These are phyloP conservation scores for Nothoprocta perdicaria DNA, from an alignment of 2,113 vertebrate species.

Conservation along the genomic window DNA sequence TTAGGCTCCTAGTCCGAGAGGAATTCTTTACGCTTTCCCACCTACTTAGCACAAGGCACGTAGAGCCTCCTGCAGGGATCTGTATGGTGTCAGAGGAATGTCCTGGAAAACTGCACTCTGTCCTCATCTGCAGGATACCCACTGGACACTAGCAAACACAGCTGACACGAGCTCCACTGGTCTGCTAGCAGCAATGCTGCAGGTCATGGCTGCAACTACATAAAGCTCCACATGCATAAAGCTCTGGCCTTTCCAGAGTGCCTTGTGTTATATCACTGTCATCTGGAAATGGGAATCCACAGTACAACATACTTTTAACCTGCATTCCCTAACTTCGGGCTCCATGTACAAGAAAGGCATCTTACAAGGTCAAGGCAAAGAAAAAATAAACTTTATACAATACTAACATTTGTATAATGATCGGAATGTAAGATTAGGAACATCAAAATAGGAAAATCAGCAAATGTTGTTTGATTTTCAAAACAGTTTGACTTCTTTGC, in stretches of 20 bases:
- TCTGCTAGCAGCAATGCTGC: background rate
- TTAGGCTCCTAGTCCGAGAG: background rate
- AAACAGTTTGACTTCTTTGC: background rate
- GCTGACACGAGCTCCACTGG: background rate
- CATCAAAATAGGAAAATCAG: background rate
- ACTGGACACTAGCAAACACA: background rate
- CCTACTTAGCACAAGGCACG: background rate
- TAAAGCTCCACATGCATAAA: background rate
- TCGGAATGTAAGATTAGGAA: background rate
- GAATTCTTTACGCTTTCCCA: background rate
- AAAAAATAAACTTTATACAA: rapidly evolving
- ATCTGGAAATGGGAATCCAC: background rate
- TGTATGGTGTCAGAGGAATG: background rate
- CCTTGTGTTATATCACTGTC: rapidly evolving
- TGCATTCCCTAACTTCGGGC: background rate
- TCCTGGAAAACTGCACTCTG: background rate
- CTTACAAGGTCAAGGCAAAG: background rate
- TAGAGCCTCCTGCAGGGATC: background rate
- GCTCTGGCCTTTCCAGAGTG: background rate
- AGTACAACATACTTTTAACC: background rate
- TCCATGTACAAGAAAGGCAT: background rate
- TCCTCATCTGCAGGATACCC: background rate
- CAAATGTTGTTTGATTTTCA: background rate
- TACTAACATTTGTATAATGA: background rate
- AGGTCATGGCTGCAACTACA: background rate